Evolutionary conservation across 2,113 vertebrate species (phyloP), one percentile per base, ranked within the genome.

Genomic region (Emydocephalus ijimae): DNA sequence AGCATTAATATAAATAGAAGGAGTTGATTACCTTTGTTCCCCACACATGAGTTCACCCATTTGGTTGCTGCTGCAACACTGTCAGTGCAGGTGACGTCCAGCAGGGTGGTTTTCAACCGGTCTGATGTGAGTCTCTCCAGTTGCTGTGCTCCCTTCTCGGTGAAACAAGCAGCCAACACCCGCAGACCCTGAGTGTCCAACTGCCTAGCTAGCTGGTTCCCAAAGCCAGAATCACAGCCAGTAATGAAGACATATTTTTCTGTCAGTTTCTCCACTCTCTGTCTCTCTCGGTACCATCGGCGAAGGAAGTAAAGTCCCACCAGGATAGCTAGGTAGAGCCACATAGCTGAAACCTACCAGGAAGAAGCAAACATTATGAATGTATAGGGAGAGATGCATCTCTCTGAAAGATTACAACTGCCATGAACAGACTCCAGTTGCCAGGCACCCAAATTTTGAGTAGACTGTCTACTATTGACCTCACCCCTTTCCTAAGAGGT

Each of bases 181-280:
- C 57, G 86, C 94, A 98, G 97, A 6, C 98, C 98, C 93, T 94
- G 96, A 8, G 91, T 56, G n/a, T 98, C 98, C 92, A 99, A 96
- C 94, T 98, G 98, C 54, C 90, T 95, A 91, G 98, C 98, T 94
- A 98, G 93, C 90, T 97, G 95, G 56, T 98, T 97, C 39, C 98
- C 98, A n/a, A 99, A 99, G 90, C 98, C 98, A 1, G 98, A 98
- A 95, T 98, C 98, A 50, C 98, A 98, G 93, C 98, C 98, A 0
- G 98, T 99, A 96, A 99, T 98, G 90, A 99, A 93, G 93, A 99
- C 98, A 3, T 98, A 96, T 92, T 97, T 87, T 5, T 69, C 64
- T n/a, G 64, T n/a, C 64, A 97, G 95, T 56, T 97, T 91, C 18
- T 90, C 45, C 48, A 97, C 95, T 45, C 92, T 89, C 45, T 97